A percentile compares a stretch with the other conserved stretches of the same genome.
phyloP scores from a whole-genome alignment of 2,113 vertebrate species.

The Vimba vimba region DNA sequence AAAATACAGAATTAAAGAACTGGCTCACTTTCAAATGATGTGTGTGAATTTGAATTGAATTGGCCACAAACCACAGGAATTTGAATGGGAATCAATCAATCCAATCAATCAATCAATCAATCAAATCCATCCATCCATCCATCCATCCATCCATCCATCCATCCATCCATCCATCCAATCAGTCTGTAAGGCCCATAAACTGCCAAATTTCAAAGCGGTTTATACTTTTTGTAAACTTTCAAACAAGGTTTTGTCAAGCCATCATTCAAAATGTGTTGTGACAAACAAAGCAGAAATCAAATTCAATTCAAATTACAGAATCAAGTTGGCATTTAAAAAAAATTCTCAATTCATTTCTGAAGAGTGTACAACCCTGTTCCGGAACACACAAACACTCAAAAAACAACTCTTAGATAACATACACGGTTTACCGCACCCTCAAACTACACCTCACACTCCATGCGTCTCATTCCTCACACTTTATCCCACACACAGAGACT shows the following conservation, averaged over 20 bases:
- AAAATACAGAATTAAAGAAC: background rate
- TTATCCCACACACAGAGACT: constrained; percentile 7
- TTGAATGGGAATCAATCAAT: background rate
- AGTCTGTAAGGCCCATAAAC: background rate
- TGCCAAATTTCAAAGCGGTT: background rate
- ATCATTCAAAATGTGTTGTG: background rate
- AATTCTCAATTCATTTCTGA: background rate
- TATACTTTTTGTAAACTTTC: background rate
- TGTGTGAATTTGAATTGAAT: background rate
- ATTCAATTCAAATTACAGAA: background rate
- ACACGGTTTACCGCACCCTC: background rate
- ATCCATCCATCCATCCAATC: background rate
- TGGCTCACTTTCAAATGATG: background rate
- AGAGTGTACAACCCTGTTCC: background rate
- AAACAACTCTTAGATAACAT: background rate
- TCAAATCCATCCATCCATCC: background rate
- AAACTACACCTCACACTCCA: background rate
- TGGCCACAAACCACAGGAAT: background rate
- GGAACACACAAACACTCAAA: background rate
- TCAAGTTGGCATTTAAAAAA: background rate
- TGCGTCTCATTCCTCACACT: background rate
- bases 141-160: background rate
- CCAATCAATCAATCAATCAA: too few species aligned
- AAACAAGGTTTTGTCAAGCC: background rate
- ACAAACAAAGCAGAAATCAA: background rate